phyloP scores from a whole-genome alignment of 2,113 vertebrate species.

The Trichechus manatus region DNA sequence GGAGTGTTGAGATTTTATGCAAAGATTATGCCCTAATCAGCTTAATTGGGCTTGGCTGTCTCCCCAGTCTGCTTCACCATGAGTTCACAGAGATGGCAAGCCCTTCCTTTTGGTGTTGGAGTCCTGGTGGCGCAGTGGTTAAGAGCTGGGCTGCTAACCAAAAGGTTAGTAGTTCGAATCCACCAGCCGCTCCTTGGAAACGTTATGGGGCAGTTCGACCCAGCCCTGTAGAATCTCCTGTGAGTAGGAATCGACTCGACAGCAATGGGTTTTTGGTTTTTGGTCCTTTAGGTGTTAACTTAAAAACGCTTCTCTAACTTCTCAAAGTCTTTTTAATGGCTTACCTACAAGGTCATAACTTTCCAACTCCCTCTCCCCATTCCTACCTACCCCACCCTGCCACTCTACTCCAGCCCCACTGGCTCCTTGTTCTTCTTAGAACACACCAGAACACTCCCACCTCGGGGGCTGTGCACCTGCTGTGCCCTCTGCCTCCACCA shows the following conservation, averaged over 20 bases:
- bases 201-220: no score
- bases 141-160: no score
- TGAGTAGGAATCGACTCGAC: no score
- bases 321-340: not conserved
- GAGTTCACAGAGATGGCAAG: not conserved
- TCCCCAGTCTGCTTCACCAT: not conserved
- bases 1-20: not conserved
- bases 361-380: not conserved
- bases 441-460: not conserved
- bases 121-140: no score
- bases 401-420: not conserved
- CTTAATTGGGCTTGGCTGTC: not conserved
- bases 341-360: not conserved
- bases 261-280: no score
- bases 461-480: not conserved
- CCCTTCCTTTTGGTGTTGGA: not conserved
- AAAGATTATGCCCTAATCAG: not conserved
- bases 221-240: no score
- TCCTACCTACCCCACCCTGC: not conserved
- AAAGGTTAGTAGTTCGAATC: no score
- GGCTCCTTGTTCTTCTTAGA: not conserved
- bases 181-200: no score
- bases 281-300: not conserved
- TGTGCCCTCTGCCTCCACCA: not conserved
- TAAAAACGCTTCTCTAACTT: not conserved